Conservation (phyloP, 2,797 vertebrate genomes). For the Acrossocheilus fasciatus region DNA sequence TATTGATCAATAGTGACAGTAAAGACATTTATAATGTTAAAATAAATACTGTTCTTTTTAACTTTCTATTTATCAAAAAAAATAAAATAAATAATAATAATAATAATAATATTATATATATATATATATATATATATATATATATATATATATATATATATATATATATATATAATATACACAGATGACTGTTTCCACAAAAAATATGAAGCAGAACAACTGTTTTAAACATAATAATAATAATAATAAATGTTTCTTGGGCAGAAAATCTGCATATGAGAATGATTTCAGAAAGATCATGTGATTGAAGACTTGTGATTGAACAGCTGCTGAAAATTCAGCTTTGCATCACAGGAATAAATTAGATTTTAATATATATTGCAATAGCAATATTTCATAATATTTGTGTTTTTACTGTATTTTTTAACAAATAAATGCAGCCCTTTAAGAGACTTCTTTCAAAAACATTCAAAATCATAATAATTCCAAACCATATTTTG, state of each 20-base stretch:
- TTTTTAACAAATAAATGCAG: background rate
- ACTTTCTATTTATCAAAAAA: too few relatives aligned
- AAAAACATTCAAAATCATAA: background rate
- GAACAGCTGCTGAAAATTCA: too few relatives aligned
- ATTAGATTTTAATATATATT: too few relatives aligned
- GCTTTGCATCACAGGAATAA: background rate
- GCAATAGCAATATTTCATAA: background rate
- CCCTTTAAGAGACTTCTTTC: background rate
- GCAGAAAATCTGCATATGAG: background rate
- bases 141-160: too few relatives aligned
- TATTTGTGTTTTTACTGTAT: background rate
- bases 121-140: too few relatives aligned
- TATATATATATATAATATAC: too few relatives aligned
- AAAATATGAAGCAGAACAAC: background rate
- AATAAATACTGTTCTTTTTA: too few relatives aligned
- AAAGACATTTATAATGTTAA: background rate
- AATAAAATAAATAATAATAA: too few relatives aligned
- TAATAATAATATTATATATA: too few relatives aligned
- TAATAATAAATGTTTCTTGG: background rate
- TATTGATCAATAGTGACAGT: background rate
- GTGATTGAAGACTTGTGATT: too few relatives aligned
- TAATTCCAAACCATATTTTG: background rate
- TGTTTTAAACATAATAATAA: background rate
- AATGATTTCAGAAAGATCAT: too few relatives aligned
- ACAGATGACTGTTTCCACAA: background rate